These are phyloP conservation scores for Hycleus cichorii DNA, from an alignment of 1,140 invertebrate genomes.

Conservation along the genomic window DNA sequence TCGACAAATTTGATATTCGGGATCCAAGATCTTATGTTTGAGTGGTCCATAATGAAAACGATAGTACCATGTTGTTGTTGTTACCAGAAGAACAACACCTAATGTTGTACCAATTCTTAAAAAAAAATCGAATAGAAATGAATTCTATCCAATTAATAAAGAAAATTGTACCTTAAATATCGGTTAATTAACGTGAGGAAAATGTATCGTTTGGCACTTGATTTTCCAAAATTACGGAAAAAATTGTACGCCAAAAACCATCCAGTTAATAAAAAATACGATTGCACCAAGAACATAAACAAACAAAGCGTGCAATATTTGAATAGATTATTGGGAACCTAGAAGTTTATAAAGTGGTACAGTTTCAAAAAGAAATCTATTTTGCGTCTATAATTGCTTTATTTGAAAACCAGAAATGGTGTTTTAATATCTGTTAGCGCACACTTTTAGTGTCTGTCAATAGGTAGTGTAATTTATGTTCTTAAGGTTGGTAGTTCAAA, in stretches of 20 bases:
- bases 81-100: slow-evolving; percentile 5
- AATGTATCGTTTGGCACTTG: slow-evolving; percentile 3
- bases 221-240: slow-evolving; percentile 15
- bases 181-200: slow-evolving; percentile 21
- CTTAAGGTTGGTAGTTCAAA: too few species aligned
- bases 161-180: slow-evolving; percentile 21
- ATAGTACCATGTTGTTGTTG: slow-evolving; percentile 13
- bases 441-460: too few species aligned
- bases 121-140: slow-evolving; percentile 6
- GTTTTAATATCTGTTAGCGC: too few species aligned
- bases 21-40: slow-evolving; percentile 8
- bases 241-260: slow-evolving; percentile 24
- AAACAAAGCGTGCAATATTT: not conserved
- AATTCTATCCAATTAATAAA: too few species aligned
- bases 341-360: not conserved
- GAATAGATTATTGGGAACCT: not conserved
- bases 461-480: too few species aligned
- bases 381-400: too few species aligned
- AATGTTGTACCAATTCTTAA: slow-evolving; percentile 15
- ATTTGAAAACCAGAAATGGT: too few species aligned
- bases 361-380: not conserved
- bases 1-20: slow-evolving; percentile 17
- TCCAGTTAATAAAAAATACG: slow-evolving; percentile 22
- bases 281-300: slow-evolving; percentile 17
- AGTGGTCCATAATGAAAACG: slow-evolving; percentile 13